Conservation (phyloP, 2,888 invertebrate species). For the Lissonota sp. region DNA sequence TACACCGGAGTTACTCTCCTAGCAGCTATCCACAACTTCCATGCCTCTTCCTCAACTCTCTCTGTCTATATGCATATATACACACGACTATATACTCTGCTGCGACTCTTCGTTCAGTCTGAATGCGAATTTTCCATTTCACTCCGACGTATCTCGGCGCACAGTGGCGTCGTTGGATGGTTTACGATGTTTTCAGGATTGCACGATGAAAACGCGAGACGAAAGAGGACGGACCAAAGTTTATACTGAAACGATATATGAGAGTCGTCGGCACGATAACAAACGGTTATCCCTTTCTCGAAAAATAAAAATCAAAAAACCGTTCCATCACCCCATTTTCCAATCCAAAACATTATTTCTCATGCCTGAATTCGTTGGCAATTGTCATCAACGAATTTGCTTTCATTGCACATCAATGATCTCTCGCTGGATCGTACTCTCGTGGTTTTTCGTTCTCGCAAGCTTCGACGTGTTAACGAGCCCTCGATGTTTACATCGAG, state of each 20-base stretch:
- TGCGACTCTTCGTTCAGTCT: constrained; percentile 15
- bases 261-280: constrained; percentile 2
- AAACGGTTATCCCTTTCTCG: not conserved
- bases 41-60: constrained; percentile 24
- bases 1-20: constrained; percentile 35
- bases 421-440: no score
- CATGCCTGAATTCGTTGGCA: not conserved
- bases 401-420: no score
- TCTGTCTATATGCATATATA: not conserved
- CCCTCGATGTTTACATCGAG: no score
- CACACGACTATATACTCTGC: not conserved
- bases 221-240: not conserved
- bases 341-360: not conserved
- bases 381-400: no score
- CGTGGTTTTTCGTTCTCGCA: no score
- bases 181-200: constrained; percentile 69
- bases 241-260: not conserved
- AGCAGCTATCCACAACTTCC: constrained; percentile 25
- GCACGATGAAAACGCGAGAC: constrained; percentile 50
- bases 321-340: no score
- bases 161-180: constrained; percentile 60
- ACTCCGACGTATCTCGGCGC: constrained; percentile 50
- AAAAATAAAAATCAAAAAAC: no score
- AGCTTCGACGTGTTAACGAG: no score
- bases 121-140: constrained; percentile 66